Conservation (phyloP, 2,797 vertebrate species). For the Etheostoma perlongum region DNA sequence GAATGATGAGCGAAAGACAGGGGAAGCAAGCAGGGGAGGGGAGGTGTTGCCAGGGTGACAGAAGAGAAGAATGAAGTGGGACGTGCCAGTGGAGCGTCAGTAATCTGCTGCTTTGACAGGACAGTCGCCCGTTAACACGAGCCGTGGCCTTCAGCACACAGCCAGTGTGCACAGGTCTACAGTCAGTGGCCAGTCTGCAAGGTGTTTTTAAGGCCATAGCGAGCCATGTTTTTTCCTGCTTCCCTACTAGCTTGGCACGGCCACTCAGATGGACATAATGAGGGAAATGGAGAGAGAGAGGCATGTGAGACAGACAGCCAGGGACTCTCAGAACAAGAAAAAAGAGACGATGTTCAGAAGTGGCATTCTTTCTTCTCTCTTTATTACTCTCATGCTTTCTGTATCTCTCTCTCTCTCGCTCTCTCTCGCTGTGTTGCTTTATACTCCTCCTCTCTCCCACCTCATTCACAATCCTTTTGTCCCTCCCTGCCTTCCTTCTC, state of each 20-base stretch:
- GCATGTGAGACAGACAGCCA: conserved; percentile 65
- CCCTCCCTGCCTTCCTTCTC: conserved; percentile 63
- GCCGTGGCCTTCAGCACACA: conserved; percentile 38
- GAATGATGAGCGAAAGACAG: conserved; percentile 31
- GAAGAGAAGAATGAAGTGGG: conserved; percentile 70
- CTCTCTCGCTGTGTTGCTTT: conserved; percentile 44
- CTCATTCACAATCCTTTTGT: conserved; percentile 64
- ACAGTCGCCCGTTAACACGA: conserved; percentile 19
- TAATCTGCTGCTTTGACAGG: conserved; percentile 74
- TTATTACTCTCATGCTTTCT: conserved; percentile 1
- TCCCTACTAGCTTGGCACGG: conserved; percentile 44
- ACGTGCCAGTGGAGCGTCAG: conserved; percentile 68
- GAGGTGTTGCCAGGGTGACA: conserved; percentile 75
- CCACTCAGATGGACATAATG: conserved; percentile 70
- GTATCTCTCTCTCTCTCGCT: conserved; percentile 24
- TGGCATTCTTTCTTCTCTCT: conserved; percentile 64
- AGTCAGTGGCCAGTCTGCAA: conserved; percentile 42
- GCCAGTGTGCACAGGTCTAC: conserved; percentile 35
- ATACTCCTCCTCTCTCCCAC: conserved; percentile 65
- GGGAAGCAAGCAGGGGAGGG: conserved; percentile 63
- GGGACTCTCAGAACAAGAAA: conserved; percentile 70
- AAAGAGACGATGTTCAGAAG: conserved; percentile 67
- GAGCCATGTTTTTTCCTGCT: conserved; percentile 40
- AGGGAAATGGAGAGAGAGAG: conserved; percentile 47
- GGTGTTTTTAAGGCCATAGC: conserved; percentile 49